Evolutionary conservation across 1,140 invertebrate genomes (phyloP).

Genomic region (Pseudomyrmex sp.): DNA sequence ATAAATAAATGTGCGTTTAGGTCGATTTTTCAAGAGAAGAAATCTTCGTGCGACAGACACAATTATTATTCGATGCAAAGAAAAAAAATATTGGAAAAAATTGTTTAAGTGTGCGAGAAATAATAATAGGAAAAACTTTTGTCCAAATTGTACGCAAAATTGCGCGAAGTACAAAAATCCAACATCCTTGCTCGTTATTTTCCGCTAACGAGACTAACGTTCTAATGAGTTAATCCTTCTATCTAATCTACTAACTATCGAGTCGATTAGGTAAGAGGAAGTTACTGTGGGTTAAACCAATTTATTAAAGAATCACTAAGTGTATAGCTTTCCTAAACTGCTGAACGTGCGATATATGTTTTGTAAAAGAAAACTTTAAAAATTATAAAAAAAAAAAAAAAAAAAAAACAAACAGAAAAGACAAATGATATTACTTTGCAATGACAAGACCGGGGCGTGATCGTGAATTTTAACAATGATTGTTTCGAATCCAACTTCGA

Average conservation of each 20-base stretch:
- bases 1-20: not conserved
- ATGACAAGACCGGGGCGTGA: not conserved
- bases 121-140: not conserved
- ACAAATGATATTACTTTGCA: not conserved
- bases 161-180: constrained; percentile 2
- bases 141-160: not conserved
- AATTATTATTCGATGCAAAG: not conserved
- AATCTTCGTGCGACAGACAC: not conserved
- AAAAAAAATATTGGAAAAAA: not conserved
- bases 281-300: constrained; percentile 57
- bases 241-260: not conserved
- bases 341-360: constrained; percentile 43
- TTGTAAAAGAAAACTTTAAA: not conserved
- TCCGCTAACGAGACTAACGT: constrained; percentile 31
- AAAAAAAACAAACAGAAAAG: not conserved
- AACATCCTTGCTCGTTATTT: constrained; percentile 27
- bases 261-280: constrained; percentile 16
- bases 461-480: not conserved
- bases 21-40: not conserved
- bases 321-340: constrained; percentile 56
- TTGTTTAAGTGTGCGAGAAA: not conserved
- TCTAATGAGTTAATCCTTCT: constrained; percentile 41
- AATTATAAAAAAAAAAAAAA: not conserved
- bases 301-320: constrained; percentile 44
- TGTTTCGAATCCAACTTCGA: not conserved